Evolutionary conservation across 2,888 invertebrate genomes (phyloP).

Genomic region (Pachymerium ferrugineum): DNA sequence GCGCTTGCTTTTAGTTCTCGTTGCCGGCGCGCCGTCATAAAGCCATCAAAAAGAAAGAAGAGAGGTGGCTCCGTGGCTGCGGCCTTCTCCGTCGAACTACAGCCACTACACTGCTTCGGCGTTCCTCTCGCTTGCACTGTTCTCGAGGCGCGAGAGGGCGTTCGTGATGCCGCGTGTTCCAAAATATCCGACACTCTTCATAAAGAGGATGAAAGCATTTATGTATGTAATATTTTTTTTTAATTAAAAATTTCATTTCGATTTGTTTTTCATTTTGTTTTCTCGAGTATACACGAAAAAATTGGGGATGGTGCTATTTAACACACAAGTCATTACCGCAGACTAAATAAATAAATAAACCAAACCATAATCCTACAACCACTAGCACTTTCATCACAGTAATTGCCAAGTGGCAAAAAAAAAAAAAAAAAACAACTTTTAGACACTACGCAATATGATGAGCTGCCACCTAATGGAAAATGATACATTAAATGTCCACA

Average conservation of each 20-base stretch:
- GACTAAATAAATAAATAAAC: too few relatives aligned
- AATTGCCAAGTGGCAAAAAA: too few relatives aligned
- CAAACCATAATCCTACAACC: too few relatives aligned
- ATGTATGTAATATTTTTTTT: neutral
- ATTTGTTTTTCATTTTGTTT: neutral
- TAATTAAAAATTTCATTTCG: neutral
- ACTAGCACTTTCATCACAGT: too few relatives aligned
- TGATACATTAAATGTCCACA: too few relatives aligned
- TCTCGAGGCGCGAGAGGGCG: neutral
- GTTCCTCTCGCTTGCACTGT: neutral
- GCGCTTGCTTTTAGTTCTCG: neutral
- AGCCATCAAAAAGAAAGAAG: conserved; percentile 3
- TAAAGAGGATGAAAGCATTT: neutral
- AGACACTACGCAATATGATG: too few relatives aligned
- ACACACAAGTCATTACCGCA: too few relatives aligned
- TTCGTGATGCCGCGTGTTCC: neutral
- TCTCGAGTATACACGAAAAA: too few relatives aligned
- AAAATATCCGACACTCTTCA: neutral
- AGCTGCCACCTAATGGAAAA: too few relatives aligned
- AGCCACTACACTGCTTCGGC: neutral
- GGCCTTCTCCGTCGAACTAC: neutral
- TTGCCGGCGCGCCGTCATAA: neutral
- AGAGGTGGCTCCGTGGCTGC: neutral
- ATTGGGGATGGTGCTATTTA: too few relatives aligned
- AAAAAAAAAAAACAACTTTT: too few relatives aligned